These are phyloP conservation scores for Mamestra brassicae DNA, from an alignment of 2,888 invertebrate species.

Conservation along the genomic window DNA sequence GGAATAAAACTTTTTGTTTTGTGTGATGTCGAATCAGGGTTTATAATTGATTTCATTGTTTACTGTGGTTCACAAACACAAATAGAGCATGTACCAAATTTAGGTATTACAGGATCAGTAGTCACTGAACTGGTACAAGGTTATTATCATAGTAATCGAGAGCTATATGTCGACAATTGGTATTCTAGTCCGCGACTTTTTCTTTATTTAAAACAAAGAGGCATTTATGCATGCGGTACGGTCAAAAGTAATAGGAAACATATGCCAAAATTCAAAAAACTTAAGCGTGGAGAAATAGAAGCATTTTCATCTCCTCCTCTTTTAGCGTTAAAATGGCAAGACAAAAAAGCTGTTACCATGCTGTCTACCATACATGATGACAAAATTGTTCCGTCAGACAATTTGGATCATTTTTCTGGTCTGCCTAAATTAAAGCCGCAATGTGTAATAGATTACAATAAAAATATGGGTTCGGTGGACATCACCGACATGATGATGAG, in stretches of 20 bases:
- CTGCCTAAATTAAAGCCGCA: conserved; percentile 56
- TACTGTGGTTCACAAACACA: conserved; percentile 59
- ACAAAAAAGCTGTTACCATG: conserved; percentile 69
- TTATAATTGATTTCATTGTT: conserved; percentile 62
- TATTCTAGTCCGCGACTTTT: conserved; percentile 62
- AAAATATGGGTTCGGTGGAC: conserved; percentile 74
- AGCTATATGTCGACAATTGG: conserved; percentile 63
- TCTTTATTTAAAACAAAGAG: conserved; percentile 55
- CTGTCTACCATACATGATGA: conserved; percentile 55
- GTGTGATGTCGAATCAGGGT: conserved; percentile 62
- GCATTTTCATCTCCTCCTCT: conserved; percentile 40
- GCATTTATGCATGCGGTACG: conserved; percentile 63
- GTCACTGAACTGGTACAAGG: conserved; percentile 55
- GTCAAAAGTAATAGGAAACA: conserved; percentile 56
- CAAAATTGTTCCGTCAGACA: conserved; percentile 52
- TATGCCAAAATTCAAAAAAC: conserved; percentile 60
- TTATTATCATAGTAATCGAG: conserved; percentile 55
- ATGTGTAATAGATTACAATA: conserved; percentile 69
- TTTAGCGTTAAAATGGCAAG: conserved; percentile 72
- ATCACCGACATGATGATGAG: conserved; percentile 71
- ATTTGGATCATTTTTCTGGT: conserved; percentile 47
- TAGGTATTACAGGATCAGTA: conserved; percentile 55
- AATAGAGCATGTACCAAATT: conserved; percentile 41
- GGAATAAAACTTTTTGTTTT: conserved; percentile 62
- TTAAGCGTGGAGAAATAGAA: conserved; percentile 46